Conservation (phyloP, 1,140 invertebrate genomes). For the Sminthurides bifidus region DNA sequence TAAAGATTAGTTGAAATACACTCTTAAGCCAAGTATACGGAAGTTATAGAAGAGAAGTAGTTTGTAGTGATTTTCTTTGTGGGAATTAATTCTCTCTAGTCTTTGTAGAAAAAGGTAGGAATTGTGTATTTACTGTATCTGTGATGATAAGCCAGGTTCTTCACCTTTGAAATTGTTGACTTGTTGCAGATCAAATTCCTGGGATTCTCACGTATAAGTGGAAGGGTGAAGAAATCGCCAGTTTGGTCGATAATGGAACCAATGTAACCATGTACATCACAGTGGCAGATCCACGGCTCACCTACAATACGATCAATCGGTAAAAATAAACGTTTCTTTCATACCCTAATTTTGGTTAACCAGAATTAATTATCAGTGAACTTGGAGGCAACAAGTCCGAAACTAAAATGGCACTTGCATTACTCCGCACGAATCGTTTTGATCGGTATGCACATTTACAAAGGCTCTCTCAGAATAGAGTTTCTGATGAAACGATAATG, state of each 20-base stretch:
- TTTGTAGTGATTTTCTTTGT: not conserved
- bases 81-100: not conserved
- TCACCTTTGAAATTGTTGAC: not conserved
- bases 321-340: constrained; percentile 13
- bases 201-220: constrained; percentile 62
- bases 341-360: constrained; percentile 8
- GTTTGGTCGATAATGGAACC: constrained; percentile 52
- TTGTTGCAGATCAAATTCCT: constrained; percentile 52
- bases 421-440: no score
- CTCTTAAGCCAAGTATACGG: no score
- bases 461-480: no score
- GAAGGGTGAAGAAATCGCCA: constrained; percentile 57
- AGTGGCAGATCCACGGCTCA: constrained; percentile 42
- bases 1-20: no score
- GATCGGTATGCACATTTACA: no score
- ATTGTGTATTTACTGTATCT: not conserved
- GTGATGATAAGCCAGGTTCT: no score
- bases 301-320: constrained; percentile 51
- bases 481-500: no score
- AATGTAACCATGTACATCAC: constrained; percentile 55
- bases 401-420: no score
- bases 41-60: no score
- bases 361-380: no score
- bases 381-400: no score
- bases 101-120: constrained; percentile 7